Evolutionary conservation across 2,113 vertebrate species (phyloP), one percentile per base, ranked within the genome.

Genomic region (Scomber scombrus): DNA sequence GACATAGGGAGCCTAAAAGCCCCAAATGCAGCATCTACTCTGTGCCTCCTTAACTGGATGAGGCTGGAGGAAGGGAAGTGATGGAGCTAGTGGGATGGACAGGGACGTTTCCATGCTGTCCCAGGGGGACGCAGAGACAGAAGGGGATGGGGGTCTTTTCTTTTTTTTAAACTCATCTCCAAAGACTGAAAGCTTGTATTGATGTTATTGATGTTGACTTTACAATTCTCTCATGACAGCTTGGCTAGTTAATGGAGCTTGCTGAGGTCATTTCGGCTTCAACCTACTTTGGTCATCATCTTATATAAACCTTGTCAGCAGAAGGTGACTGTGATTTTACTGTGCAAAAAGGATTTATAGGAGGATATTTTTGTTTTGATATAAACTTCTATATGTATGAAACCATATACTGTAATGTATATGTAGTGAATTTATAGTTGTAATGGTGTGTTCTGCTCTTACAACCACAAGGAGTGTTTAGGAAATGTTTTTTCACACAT

Each of bases 161-260:
- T 26, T 47, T 56, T 9, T 34, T 34, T 34, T 34, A 6, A 18
- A 72, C 69, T 40, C 3, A 45, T 78, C 52, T 66, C 54, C n/a
- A 63, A 72, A 72, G 74, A 58, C 51, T 51, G n/a, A 31, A 69
- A 71, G 67, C 62, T 51, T 77, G 54, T 80, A 68, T 67, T 87
- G 75, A 43, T 40, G 68, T 72, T 71, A 78, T 74, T 84, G 85
- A 89, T 75, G 50, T 40, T 74, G 51, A 74, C 13, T 73, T 80
- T 74, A 4, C 11, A 45, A 51, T 80, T 73, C 75, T 19, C 74
- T 15, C 6, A 67, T 82, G 77, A 50, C 1, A 1, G 46, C 34
- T 40, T 47, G 75, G 40, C 43, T 43, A 11, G 12, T 55, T 81
- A 69, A 84, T 75, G 58, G 65, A 26, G 21, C 13, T 11, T 68